Evolutionary conservation across 2,797 vertebrate genomes (phyloP).

Genomic region (Hydrocynus forskahlii): DNA sequence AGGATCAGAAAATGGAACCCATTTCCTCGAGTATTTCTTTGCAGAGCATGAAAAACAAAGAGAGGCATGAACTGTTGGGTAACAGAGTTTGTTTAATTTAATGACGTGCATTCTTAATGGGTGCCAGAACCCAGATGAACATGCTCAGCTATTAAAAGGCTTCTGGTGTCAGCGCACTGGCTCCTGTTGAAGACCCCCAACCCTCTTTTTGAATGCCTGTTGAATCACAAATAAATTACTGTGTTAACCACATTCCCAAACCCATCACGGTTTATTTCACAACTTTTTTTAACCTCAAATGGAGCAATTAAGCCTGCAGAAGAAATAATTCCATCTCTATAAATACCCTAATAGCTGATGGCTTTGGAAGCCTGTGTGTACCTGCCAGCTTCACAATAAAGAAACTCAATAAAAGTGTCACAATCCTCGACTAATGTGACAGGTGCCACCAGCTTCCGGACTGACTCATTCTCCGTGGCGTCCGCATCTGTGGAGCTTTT

Average conservation of each 20-base stretch:
- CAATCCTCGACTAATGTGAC: constrained; percentile 14
- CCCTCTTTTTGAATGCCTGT: background rate
- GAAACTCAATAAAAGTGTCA: constrained; percentile 39
- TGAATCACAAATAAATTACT: constrained; percentile 20
- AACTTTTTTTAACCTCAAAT: constrained; percentile 21
- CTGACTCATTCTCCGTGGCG: constrained; percentile 7
- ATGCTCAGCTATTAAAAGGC: constrained; percentile 2
- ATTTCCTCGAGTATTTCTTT: background rate
- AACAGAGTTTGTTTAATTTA: constrained; percentile 6
- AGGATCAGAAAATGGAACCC: background rate
- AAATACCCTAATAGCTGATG: constrained; percentile 25
- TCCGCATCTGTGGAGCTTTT: background rate
- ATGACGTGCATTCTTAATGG: background rate
- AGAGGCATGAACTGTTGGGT: background rate
- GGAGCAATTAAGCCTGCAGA: constrained; percentile 23
- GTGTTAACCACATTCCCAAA: background rate
- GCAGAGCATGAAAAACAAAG: background rate
- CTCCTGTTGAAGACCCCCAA: background rate
- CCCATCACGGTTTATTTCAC: background rate
- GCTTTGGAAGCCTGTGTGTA: constrained; percentile 5
- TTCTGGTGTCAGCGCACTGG: background rate
- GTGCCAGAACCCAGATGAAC: background rate
- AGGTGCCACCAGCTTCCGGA: constrained; percentile 19
- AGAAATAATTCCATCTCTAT: constrained; percentile 20
- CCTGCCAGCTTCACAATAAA: constrained; percentile 30